Base-by-base conservation (phyloP, 2,113 vertebrate species). In the Trichechus manatus region DNA sequence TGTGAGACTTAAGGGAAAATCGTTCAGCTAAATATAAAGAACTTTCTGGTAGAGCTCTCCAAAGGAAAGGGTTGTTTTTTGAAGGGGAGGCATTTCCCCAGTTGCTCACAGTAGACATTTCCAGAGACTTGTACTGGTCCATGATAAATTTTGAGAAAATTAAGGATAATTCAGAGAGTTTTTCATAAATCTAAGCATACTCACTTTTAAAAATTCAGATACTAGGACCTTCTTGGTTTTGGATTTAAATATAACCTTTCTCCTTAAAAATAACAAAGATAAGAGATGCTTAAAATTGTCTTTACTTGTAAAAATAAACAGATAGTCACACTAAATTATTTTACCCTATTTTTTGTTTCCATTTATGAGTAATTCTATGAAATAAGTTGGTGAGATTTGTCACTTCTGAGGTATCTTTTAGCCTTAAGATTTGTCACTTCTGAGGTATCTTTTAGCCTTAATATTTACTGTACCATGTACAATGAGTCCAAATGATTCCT, bases 281-380 rank as follows among this genome's bases (percentile, higher is more conserved):
- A 53, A n/a, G 66, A 79, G 44, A 75, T 72, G 9, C 87, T 95
- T 94, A 88, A 89, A 36, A 75, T 87, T 42, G 20, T 50, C 22
- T 92, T 89, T 50, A 29, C 3, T 89, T 78, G 14, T 78, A 72
- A 91, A 91, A 93, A 79, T 64, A 78, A 94, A 92, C 13, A 80
- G 19, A 56, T 31, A 36, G 53, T 1, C 89, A 6, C n/a, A 19
- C 61, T 87, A 70, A 31, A 29, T 70, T 11, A 7, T 13, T 86
- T 96, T 82, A 88, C 20, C 47, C 13, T 61, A 33, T 44, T 50
- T 59, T 95, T 88, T 75, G 22, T 75, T 97, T 95, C 23, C 74
- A 94, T 53, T 50, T 56, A 42, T 33, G 53, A 66, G 17, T 82
- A 29, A 53, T 79, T 88, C 19, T 75, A 27, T 89, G 7, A 91